Evolutionary conservation across 2,888 invertebrate genomes (phyloP).

Genomic region (Calameuta filiformis): DNA sequence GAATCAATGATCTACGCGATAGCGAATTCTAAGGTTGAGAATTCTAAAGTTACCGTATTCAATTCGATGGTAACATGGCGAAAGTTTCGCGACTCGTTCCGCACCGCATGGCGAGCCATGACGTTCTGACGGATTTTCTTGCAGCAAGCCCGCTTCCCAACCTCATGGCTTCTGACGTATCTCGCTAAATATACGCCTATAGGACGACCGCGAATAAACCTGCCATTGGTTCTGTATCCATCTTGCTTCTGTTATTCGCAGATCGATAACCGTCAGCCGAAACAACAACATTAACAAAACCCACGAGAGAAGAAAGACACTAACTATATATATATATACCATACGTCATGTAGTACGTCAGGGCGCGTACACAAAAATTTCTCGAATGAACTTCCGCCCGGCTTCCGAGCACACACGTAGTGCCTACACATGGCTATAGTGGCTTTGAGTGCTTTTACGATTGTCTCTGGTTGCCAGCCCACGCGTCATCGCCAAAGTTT

Average conservation of each 20-base stretch:
- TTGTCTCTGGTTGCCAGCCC: background rate
- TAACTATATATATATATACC: background rate
- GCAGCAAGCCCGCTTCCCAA: background rate
- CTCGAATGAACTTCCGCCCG: background rate
- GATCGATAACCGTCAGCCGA: background rate
- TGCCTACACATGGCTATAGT: background rate
- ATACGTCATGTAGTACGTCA: background rate
- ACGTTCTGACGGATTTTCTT: conserved; percentile 4
- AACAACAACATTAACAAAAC: background rate
- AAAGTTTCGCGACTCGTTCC: background rate
- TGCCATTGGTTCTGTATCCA: background rate
- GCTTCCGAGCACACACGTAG: background rate
- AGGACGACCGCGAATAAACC: conserved; percentile 16
- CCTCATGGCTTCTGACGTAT: conserved; percentile 32
- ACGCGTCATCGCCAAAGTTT: background rate
- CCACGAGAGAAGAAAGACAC: background rate
- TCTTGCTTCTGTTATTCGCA: background rate
- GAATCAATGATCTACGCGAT: background rate
- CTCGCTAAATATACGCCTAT: conserved; percentile 45
- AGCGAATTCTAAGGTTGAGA: background rate
- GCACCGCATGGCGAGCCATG: conserved; percentile 1
- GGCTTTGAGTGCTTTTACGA: background rate
- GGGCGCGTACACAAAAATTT: background rate
- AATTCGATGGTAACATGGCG: background rate
- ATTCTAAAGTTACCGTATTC: background rate